phyloP scores from a whole-genome alignment of 2,888 invertebrate species.

The Acrobeloides nanus region DNA sequence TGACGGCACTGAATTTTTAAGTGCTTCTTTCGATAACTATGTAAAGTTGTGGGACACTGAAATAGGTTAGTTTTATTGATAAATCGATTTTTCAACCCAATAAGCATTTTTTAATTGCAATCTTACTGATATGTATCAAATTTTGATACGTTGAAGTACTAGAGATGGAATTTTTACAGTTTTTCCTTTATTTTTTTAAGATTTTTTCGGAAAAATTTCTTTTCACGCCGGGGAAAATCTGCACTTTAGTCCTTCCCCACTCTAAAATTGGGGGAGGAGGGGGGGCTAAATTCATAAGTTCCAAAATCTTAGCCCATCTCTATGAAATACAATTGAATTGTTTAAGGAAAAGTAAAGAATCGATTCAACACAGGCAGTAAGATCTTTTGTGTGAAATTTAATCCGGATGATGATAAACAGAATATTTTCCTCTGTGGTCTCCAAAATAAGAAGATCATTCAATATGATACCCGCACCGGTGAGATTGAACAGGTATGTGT shows the following conservation, averaged over 20 bases:
- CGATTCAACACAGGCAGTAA: constrained; percentile 90
- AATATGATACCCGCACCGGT: constrained; percentile 92
- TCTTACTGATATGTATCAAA: too few species aligned
- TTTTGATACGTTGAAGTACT: too few species aligned
- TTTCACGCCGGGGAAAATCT: too few species aligned
- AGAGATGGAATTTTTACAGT: constrained; percentile 57
- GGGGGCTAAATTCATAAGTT: not conserved
- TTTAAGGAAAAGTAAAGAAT: constrained; percentile 57
- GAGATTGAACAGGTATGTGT: constrained; percentile 67
- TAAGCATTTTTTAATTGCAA: not conserved
- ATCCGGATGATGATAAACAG: constrained; percentile 93
- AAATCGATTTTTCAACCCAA: not conserved
- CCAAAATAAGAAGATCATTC: constrained; percentile 97
- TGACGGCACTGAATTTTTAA: constrained; percentile 80
- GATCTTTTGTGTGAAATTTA: constrained; percentile 93
- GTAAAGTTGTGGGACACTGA: constrained; percentile 99
- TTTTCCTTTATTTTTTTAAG: too few species aligned
- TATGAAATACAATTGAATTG: constrained; percentile 64
- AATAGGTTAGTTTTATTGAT: constrained; percentile 64
- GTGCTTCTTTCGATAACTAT: constrained; percentile 87
- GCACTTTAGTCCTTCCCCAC: too few species aligned
- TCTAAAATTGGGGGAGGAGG: too few species aligned
- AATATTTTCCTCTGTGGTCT: constrained; percentile 89
- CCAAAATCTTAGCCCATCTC: not conserved
- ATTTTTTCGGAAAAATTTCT: too few species aligned